Base-by-base conservation (phyloP, 2,797 vertebrate species). In the Clarias platycephalus region DNA sequence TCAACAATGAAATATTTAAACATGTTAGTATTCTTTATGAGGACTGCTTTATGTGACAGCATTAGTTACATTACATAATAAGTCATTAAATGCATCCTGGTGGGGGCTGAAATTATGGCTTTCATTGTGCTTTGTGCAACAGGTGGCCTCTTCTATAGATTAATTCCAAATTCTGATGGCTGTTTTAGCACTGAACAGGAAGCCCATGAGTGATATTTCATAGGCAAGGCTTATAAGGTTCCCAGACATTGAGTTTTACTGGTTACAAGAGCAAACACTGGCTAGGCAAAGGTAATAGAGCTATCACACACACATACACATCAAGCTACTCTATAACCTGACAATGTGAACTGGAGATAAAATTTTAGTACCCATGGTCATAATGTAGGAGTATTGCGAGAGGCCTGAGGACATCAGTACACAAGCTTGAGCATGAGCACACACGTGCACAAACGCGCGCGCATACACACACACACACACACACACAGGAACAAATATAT, bases 331-430 rank as follows among this genome's bases (percentile, higher is more conserved):
- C 90, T 90, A 90, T 91, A 92, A 93, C 92, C 90, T 89, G 91
- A 94, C 87, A 82, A 89, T 92, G 91, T 89, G 83, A 89, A 90
- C 90, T 88, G 88, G 89, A 93, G 90, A 94, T 94, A 94, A 92
- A 93, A 93, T 91, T 92, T 94, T 93, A 94, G 92, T 93, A 92
- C 83, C 91, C 80, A 90, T 91, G 91, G 91, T 93, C 92, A 93
- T 93, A 88, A 88, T 88, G 75, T 84, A 83, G 66, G 83, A 88
- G 84, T 75, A 70, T 64, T 87, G 81, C 77, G 53, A 81, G 80
- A 77, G 81, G 71, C 71, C 80, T 70, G 62, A 68, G 81, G 79
- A 80, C 70, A 64, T 85, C 78, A 83, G 63, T 81, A 82, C 70
- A 86, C 80, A 86, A 70, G 37, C 40, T 66, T 58, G 57, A 22